These are phyloP conservation scores for Nomada hirtipes DNA, from an alignment of 2,888 invertebrate species.

Conservation along the genomic window DNA sequence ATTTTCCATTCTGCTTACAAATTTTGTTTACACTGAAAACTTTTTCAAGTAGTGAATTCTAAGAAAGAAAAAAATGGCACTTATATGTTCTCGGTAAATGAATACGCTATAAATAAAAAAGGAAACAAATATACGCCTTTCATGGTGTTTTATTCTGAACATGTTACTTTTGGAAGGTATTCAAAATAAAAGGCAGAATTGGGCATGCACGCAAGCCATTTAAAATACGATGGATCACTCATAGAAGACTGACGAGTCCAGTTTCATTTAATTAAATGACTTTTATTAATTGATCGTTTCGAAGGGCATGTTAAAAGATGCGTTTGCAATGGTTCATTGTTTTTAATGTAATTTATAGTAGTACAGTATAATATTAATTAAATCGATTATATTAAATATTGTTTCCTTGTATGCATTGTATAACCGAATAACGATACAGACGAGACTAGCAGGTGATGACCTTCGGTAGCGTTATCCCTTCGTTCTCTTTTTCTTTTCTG, in stretches of 20 bases:
- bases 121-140: too few relatives aligned
- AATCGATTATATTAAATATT: conserved; percentile 83
- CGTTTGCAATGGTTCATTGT: conserved; percentile 76
- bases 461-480: conserved; percentile 79
- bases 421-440: conserved; percentile 83
- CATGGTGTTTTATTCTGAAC: too few relatives aligned
- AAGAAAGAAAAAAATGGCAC: not conserved
- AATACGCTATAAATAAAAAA: too few relatives aligned
- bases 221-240: not conserved
- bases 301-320: conserved; percentile 54
- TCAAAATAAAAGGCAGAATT: not conserved
- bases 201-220: not conserved
- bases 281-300: conserved; percentile 19
- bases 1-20: not conserved
- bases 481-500: conserved; percentile 8
- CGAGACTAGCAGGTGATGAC: conserved; percentile 82
- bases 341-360: conserved; percentile 83
- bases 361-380: conserved; percentile 83
- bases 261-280: conserved; percentile 8
- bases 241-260: not conserved
- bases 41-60: not conserved
- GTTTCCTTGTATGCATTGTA: conserved; percentile 82
- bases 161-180: too few relatives aligned
- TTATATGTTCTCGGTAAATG: not conserved
- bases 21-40: not conserved